Percentiles rank a stretch among this genome's conserved stretches.
phyloP scores from a whole-genome alignment of 2,888 invertebrate genomes.

The Campoplex capitator region DNA sequence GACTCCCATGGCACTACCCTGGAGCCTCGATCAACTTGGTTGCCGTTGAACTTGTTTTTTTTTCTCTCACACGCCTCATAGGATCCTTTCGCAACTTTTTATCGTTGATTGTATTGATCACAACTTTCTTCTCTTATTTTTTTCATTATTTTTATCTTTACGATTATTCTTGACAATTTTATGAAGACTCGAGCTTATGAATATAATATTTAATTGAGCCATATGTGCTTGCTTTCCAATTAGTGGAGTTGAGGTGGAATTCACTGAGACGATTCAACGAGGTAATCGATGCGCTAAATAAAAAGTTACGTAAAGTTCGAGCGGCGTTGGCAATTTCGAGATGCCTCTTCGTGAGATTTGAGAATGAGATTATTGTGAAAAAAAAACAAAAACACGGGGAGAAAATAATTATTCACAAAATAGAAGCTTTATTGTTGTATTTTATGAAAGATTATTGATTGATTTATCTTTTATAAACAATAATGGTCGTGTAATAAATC shows the following conservation, averaged over 20 bases:
- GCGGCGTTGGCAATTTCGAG: neutral
- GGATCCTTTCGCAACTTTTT: slow-evolving; percentile 10
- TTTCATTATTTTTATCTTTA: neutral
- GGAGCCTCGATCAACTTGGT: slow-evolving; percentile 5
- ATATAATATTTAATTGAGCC: slow-evolving; percentile 11
- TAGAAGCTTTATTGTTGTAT: neutral
- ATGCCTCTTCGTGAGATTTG: neutral
- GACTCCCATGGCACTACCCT: slow-evolving; percentile 39
- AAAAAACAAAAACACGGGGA: neutral
- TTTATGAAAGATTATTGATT: neutral
- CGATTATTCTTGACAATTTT: neutral
- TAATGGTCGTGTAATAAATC: neutral
- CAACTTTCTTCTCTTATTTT: neutral
- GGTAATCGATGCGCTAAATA: slow-evolving; percentile 19
- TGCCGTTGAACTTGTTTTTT: neutral
- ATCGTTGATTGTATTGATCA: neutral
- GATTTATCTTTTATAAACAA: neutral
- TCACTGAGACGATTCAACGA: neutral
- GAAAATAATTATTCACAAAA: neutral
- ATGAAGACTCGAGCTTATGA: neutral
- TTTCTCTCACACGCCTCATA: neutral
- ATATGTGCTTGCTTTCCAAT: slow-evolving; percentile 19
- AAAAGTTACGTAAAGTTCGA: slow-evolving; percentile 46
- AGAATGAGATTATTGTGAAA: neutral
- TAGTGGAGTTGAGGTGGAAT: slow-evolving; percentile 20